phyloP scores from a whole-genome alignment of 1,140 invertebrate genomes.

The Pseudomyrmex gracilis region DNA sequence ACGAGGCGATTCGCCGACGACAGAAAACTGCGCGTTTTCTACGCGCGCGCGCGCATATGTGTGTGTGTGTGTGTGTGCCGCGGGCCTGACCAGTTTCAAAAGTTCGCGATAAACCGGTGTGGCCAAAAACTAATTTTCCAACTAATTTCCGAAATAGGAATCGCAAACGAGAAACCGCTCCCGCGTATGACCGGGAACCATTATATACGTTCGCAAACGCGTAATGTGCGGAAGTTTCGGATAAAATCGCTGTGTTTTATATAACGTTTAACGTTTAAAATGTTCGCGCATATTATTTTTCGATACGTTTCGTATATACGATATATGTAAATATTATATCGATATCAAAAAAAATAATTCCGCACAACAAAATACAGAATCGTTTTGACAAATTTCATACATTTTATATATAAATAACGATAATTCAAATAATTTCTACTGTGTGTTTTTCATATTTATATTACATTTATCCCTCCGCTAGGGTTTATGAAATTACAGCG shows the following conservation, averaged over 20 bases:
- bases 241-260: slow-evolving; percentile 29
- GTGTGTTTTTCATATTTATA: no score
- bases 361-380: no score
- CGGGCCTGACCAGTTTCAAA: slow-evolving; percentile 67
- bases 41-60: neutral
- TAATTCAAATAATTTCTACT: no score
- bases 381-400: neutral
- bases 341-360: no score
- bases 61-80: neutral
- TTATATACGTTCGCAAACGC: slow-evolving; percentile 42
- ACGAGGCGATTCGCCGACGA: slow-evolving; percentile 35
- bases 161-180: slow-evolving; percentile 70
- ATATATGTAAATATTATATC: no score
- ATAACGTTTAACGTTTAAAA: neutral
- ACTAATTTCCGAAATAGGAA: slow-evolving; percentile 77
- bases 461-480: no score
- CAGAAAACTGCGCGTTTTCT: slow-evolving; percentile 60
- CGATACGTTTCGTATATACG: no score
- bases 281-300: neutral
- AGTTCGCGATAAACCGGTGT: slow-evolving; percentile 68
- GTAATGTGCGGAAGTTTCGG: neutral
- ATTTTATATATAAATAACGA: no score
- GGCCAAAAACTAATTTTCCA: slow-evolving; percentile 78
- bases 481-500: no score
- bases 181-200: slow-evolving; percentile 49